Conservation (phyloP, 2,797 vertebrate genomes). For the Spondyliosoma cantharus region DNA sequence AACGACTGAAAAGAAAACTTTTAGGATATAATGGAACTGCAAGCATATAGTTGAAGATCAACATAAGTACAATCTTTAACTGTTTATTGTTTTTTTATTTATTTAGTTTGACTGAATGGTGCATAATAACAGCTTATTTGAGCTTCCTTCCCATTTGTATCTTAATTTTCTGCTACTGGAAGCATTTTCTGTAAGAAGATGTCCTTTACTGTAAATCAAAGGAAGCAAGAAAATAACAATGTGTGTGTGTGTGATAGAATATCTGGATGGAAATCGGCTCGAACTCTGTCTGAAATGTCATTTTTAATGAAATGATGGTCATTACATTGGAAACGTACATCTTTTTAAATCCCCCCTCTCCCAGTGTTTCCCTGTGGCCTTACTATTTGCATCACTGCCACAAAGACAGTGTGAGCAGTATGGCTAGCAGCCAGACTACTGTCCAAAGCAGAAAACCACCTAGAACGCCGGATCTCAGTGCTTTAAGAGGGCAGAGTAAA, state of each 20-base stretch:
- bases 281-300: no score
- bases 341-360: no score
- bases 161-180: not conserved
- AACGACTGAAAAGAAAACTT: not conserved
- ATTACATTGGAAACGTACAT: no score
- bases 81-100: not conserved
- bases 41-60: not conserved
- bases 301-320: no score
- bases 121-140: slow-evolving; percentile 7
- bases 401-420: no score
- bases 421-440: no score
- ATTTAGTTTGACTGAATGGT: not conserved
- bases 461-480: no score
- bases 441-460: no score
- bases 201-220: slow-evolving; percentile 3
- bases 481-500: no score
- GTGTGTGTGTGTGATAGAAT: not conserved
- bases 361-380: no score
- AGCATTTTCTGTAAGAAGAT: not conserved
- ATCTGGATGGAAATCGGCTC: not conserved
- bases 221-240: not conserved
- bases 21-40: not conserved
- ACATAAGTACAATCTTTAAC: not conserved
- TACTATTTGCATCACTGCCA: no score
- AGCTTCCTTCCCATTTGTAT: not conserved